Evolutionary conservation across 2,113 vertebrate species (phyloP), one percentile per base, ranked within the genome.

Genomic region (Rana temporaria): DNA sequence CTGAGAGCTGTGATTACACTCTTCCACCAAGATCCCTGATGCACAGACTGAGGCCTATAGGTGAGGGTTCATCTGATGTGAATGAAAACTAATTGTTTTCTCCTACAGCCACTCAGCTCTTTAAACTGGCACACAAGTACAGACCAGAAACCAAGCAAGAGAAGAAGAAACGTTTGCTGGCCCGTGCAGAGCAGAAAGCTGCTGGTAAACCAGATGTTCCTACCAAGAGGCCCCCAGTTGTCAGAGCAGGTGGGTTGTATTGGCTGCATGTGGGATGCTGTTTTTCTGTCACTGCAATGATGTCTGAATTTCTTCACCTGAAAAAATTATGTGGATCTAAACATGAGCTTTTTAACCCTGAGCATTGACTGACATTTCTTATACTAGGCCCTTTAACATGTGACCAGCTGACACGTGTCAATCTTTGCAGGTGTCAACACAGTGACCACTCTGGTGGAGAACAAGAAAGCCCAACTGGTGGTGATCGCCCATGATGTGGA

Each of bases 51-150:
- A 19, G 70, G 11, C 14, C 34, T 15, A 34, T 11, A 38, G 66
- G 9, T 22, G 19, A 62, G 20, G 18, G 16, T 0, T 14, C 20
- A 63, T 57, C 17, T 4, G 9, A 18, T 32, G 16, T 30, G 16
- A 32, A 17, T 16, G 59, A 4, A 6, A 20, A 19, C 19, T 73
- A n/a, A 81, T 19, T 12, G 1, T 14, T 20, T 0, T 63, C 0
- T 78, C 3, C 24, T 65, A 1, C 71, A 99, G 98, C 97, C 42
- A 98, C 97, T 0, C 98, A 99, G 86, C 93, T 99, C n/a, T 96
- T 99, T 52, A 99, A 99, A 87, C 89, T 99, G 91, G 98, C 98
- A 0, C 98, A 98, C 90, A 99, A 99, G 85, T 99, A 99, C 86
- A 93, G 98, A 79, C 98, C 98, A 0, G 98, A 99, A 90, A 98